A percentile compares a stretch with the other conserved stretches of the same genome.
These are phyloP conservation scores for Crocuta crocuta DNA, from an alignment of 2,113 vertebrate species.

Conservation along the genomic window DNA sequence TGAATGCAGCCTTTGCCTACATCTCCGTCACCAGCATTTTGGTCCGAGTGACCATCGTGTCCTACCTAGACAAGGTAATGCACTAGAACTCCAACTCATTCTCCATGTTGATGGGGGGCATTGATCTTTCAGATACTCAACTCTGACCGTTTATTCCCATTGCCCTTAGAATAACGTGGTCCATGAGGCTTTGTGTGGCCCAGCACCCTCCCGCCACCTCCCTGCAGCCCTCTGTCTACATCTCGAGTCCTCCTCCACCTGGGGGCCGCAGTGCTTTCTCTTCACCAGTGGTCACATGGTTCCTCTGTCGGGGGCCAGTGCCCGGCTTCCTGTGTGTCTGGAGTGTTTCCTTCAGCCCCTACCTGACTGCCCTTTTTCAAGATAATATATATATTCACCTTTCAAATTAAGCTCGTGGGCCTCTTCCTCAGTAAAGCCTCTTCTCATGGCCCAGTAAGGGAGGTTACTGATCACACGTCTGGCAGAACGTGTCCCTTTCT, in stretches of 20 bases:
- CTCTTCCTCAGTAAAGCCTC: background rate
- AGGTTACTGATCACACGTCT: background rate
- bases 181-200: rapidly evolving
- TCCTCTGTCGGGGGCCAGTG: no score
- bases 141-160: background rate
- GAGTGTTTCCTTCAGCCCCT: background rate
- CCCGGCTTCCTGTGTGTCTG: background rate
- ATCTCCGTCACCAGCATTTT: background rate
- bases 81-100: background rate
- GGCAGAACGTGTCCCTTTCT: background rate
- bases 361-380: background rate
- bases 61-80: background rate
- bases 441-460: background rate
- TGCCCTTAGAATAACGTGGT: background rate
- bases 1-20: background rate
- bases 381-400: background rate
- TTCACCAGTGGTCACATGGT: rapidly evolving
- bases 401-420: background rate
- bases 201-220: background rate
- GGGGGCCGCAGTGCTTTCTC: background rate
- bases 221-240: background rate
- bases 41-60: no score
- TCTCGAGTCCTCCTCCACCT: background rate
- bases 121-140: background rate
- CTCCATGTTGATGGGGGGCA: rapidly evolving